These are phyloP conservation scores for Lasioglossum pauxillum DNA, from an alignment of 2,888 invertebrate species.

Conservation along the genomic window DNA sequence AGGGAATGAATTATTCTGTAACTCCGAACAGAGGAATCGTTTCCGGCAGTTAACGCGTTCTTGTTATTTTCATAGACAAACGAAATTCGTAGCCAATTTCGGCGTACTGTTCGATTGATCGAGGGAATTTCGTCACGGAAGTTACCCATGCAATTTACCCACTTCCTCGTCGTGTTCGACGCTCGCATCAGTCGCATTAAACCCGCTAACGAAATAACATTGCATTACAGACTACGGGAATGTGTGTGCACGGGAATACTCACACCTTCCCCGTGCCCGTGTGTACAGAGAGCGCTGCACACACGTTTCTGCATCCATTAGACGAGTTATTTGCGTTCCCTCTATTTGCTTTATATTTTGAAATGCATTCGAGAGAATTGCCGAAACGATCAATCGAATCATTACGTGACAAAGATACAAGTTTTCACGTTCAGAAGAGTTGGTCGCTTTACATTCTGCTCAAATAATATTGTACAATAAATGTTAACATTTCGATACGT, in stretches of 20 bases:
- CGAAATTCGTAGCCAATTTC: slow-evolving; percentile 30
- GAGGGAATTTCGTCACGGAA: slow-evolving; percentile 49
- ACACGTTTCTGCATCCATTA: slow-evolving; percentile 50
- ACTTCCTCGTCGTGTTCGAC: slow-evolving; percentile 46
- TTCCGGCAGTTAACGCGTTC: background rate
- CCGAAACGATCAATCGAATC: slow-evolving; percentile 18
- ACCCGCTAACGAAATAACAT: slow-evolving; percentile 59
- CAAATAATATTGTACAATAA: background rate
- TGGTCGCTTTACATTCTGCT: background rate
- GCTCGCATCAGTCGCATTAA: slow-evolving; percentile 28
- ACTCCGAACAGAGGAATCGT: background rate
- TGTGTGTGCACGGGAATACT: background rate
- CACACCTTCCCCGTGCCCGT: background rate
- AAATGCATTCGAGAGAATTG: slow-evolving; percentile 32
- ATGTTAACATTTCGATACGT: background rate
- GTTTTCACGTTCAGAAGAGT: background rate
- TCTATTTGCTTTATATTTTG: slow-evolving; percentile 24
- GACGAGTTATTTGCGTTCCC: slow-evolving; percentile 23
- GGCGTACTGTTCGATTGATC: slow-evolving; percentile 42
- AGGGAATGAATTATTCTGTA: background rate
- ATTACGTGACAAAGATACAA: background rate
- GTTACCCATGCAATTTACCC: slow-evolving; percentile 60
- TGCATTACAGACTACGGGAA: slow-evolving; percentile 45
- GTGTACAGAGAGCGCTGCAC: background rate
- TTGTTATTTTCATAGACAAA: background rate